Conservation (phyloP, 2,113 vertebrate species). For the Platycercus adscitus region DNA sequence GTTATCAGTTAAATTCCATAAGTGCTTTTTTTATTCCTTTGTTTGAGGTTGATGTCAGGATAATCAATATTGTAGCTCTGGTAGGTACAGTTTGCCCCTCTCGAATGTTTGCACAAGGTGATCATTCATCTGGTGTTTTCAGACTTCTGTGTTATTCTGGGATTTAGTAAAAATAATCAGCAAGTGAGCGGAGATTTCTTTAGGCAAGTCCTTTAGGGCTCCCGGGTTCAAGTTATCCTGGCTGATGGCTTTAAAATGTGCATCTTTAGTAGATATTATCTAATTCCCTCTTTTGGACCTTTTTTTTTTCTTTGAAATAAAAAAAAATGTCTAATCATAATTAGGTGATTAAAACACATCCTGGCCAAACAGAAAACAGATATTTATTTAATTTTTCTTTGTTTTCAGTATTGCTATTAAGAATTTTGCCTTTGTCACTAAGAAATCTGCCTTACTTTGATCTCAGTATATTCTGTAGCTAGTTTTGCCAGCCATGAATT, state of each 20-base stretch:
- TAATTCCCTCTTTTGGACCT: neutral
- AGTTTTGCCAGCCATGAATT: neutral
- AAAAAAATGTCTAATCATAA: neutral
- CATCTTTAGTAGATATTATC: neutral
- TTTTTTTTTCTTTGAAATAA: neutral
- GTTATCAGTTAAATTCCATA: constrained; percentile 53
- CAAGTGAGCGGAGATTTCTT: neutral
- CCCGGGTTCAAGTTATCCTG: neutral
- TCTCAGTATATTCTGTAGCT: neutral
- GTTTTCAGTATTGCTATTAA: neutral
- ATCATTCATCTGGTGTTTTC: constrained; percentile 10
- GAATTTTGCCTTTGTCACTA: neutral
- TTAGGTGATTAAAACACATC: neutral
- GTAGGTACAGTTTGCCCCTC: constrained; percentile 12
- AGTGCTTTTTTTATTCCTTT: constrained; percentile 38
- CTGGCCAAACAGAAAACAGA: neutral
- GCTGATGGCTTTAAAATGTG: neutral
- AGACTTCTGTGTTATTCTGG: neutral
- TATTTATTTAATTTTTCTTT: neutral
- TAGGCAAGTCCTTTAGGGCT: neutral
- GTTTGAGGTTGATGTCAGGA: constrained; percentile 35
- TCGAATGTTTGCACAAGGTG: constrained; percentile 8
- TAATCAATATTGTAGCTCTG: constrained; percentile 1
- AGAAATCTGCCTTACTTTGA: neutral
- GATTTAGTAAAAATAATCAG: constrained; percentile 38